Conservation (phyloP, 1,140 invertebrate species). For the Zaprionus kolodkinae region DNA sequence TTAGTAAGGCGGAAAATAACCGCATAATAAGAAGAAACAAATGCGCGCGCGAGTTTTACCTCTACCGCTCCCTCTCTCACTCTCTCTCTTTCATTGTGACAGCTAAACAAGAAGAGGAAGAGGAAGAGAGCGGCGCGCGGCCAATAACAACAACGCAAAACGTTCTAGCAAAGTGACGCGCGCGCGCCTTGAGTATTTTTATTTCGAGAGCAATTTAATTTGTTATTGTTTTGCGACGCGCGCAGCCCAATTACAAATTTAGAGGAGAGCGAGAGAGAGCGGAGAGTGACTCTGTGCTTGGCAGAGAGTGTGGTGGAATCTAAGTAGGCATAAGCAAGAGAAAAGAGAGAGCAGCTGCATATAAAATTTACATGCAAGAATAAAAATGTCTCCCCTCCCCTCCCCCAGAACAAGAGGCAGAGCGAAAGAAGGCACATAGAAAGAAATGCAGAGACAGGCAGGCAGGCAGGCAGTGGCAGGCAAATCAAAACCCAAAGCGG, state of each 20-base stretch:
- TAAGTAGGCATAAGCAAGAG: background rate
- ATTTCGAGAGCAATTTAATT: constrained; percentile 45
- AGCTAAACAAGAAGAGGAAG: constrained; percentile 16
- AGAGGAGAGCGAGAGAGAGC: background rate
- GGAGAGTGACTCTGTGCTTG: background rate
- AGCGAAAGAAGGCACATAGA: background rate
- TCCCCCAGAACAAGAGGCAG: background rate
- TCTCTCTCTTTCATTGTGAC: constrained; percentile 16
- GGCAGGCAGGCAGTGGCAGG: constrained; percentile 16
- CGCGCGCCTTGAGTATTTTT: constrained; percentile 45
- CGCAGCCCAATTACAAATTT: constrained; percentile 39
- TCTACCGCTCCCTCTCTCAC: background rate
- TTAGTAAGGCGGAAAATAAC: constrained; percentile 46
- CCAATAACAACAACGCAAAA: constrained; percentile 52
- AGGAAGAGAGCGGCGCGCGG: background rate
- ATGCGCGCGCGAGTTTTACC: constrained; percentile 16
- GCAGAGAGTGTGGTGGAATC: background rate
- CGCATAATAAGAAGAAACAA: constrained; percentile 25
- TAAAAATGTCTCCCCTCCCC: background rate
- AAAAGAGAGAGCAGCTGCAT: background rate
- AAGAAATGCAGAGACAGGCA: constrained; percentile 26
- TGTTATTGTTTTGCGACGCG: constrained; percentile 71
- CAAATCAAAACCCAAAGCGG: constrained; percentile 67
- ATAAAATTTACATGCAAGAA: constrained; percentile 1
- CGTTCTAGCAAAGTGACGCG: constrained; percentile 27